Evolutionary conservation across 2,113 vertebrate genomes (phyloP).

Genomic region (Aplodontia rufa): DNA sequence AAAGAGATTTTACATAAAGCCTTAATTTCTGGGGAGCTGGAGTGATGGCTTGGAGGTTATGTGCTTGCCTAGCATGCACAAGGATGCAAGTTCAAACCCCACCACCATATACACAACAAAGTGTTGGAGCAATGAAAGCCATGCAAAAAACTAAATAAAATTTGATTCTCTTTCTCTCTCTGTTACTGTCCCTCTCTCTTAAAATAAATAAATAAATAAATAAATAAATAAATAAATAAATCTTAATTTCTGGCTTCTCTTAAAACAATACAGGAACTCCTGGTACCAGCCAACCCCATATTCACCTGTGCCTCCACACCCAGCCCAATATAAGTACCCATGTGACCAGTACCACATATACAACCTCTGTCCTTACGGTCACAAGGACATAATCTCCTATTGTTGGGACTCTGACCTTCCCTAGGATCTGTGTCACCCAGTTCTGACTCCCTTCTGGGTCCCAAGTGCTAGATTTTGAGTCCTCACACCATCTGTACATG

Average conservation of each 20-base stretch:
- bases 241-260: neutral
- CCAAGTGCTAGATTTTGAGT: neutral
- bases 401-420: neutral
- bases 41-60: too few relatives aligned
- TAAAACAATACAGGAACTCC: neutral
- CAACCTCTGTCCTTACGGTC: neutral
- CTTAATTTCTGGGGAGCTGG: neutral
- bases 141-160: too few relatives aligned
- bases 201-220: too few relatives aligned
- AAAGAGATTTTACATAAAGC: slow-evolving; percentile 42
- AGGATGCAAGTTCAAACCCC: too few relatives aligned
- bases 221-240: too few relatives aligned
- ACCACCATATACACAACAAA: too few relatives aligned
- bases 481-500: fast-evolving
- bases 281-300: fast-evolving
- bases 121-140: too few relatives aligned
- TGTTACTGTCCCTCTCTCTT: too few relatives aligned
- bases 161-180: too few relatives aligned
- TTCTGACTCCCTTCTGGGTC: neutral
- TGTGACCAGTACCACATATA: fast-evolving
- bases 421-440: fast-evolving
- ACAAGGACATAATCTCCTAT: fast-evolving
- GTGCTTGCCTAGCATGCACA: too few relatives aligned
- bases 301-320: neutral
- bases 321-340: neutral